Evolutionary conservation across 1,140 invertebrate species (phyloP).

Genomic region (Drosophila murphyi): DNA sequence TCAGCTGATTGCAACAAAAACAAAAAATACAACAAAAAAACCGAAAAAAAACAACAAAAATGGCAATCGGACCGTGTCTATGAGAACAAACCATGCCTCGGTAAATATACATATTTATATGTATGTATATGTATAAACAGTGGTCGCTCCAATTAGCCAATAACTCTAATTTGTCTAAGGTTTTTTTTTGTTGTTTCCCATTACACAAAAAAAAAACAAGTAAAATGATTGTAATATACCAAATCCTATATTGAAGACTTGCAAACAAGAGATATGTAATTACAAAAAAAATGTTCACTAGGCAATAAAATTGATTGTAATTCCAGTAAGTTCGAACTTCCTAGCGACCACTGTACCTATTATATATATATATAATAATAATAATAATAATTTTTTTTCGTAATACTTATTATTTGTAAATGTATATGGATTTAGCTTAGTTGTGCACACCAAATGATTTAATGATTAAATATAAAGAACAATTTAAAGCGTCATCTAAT

Average conservation of each 20-base stretch:
- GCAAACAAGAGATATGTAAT: not conserved
- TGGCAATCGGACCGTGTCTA: slow-evolving; percentile 5
- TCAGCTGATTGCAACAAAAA: not conserved
- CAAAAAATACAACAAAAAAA: not conserved
- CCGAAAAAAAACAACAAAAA: not conserved
- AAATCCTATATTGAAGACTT: not conserved
- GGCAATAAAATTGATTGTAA: not conserved
- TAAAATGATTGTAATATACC: not conserved
- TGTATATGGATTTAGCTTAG: slow-evolving; percentile 82
- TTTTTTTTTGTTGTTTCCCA: too few species aligned
- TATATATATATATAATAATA: slow-evolving; percentile 24
- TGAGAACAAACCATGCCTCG: slow-evolving; percentile 11
- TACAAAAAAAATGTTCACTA: not conserved
- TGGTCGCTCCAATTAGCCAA: not conserved
- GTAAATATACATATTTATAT: slow-evolving; percentile 14
- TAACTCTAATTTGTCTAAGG: not conserved
- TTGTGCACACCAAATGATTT: slow-evolving; percentile 81
- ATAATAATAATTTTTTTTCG: slow-evolving; percentile 49
- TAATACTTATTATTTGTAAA: slow-evolving; percentile 81
- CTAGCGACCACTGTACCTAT: slow-evolving; percentile 1
- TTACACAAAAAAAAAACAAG: not conserved
- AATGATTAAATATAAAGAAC: slow-evolving; percentile 74
- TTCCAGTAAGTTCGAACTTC: not conserved
- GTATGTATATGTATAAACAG: slow-evolving; percentile 18
- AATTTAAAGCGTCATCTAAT: slow-evolving; percentile 68